phyloP scores from a whole-genome alignment of 2,113 vertebrate genomes.

The Serilophus lunatus region DNA sequence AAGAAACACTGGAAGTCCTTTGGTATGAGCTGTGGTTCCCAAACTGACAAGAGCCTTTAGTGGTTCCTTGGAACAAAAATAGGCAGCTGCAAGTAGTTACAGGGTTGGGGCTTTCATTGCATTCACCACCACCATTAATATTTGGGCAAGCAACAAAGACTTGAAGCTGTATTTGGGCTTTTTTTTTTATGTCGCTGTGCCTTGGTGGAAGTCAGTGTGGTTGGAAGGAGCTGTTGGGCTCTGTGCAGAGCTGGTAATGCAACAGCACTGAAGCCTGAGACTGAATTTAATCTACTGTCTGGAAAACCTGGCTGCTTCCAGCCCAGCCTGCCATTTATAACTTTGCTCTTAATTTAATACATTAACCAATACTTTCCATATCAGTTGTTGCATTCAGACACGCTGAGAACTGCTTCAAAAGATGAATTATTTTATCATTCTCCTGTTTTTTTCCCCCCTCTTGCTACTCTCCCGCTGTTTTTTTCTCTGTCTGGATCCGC shows the following conservation, averaged over 20 bases:
- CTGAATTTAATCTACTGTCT: not conserved
- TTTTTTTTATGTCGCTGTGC: not conserved
- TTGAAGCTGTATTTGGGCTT: not conserved
- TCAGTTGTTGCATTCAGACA: not conserved
- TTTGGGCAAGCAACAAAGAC: conserved; percentile 1
- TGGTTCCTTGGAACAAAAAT: not conserved
- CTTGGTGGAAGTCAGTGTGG: not conserved
- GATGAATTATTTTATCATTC: not conserved
- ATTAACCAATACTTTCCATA: not conserved
- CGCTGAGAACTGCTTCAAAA: not conserved
- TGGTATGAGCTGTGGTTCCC: not conserved
- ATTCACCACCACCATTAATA: not conserved
- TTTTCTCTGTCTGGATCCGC: not conserved
- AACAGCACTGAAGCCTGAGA: not conserved
- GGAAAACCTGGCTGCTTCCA: not conserved
- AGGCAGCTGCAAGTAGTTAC: not conserved
- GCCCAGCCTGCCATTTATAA: not conserved
- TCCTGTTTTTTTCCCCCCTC: not conserved
- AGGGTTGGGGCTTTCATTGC: not conserved
- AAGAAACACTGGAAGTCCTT: not conserved
- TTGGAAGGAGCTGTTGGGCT: not conserved
- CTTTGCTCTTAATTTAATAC: not conserved
- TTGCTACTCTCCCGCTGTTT: rapidly evolving
- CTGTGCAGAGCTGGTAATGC: not conserved
- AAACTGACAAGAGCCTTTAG: not conserved